These are phyloP conservation scores for Enteromius fasciolatus DNA, from an alignment of 2,797 vertebrate species.

Conservation along the genomic window DNA sequence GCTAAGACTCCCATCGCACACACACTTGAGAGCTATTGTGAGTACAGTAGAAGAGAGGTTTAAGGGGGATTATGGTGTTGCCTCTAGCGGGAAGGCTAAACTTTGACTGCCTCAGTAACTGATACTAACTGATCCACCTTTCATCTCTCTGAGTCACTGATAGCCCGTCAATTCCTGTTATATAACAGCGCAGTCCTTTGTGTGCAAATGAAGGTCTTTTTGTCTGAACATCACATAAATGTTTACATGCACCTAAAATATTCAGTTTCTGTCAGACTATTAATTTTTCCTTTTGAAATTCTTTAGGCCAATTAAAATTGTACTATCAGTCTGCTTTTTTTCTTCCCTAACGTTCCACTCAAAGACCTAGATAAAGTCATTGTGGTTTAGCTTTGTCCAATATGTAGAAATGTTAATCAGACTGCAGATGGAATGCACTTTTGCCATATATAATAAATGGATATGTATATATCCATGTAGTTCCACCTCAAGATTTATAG, in stretches of 20 bases:
- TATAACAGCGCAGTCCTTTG: constrained; percentile 56
- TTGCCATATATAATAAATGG: background rate
- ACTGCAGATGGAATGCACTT: background rate
- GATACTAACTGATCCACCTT: constrained; percentile 70
- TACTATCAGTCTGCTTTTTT: background rate
- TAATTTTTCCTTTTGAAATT: background rate
- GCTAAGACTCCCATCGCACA: constrained; percentile 35
- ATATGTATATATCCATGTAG: background rate
- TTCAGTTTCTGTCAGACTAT: background rate
- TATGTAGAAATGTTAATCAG: background rate
- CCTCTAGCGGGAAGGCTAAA: constrained; percentile 66
- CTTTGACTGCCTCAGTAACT: constrained; percentile 65
- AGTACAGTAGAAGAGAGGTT: constrained; percentile 74
- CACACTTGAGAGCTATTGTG: constrained; percentile 73
- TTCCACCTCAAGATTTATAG: background rate
- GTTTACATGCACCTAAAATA: constrained; percentile 9
- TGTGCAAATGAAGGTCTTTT: constrained; percentile 52
- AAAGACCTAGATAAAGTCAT: background rate
- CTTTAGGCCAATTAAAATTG: background rate
- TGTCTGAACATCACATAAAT: constrained; percentile 5
- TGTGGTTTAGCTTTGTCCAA: background rate
- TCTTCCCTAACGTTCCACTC: background rate
- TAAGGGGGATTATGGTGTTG: constrained; percentile 71
- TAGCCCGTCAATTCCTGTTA: constrained; percentile 63
- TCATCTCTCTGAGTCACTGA: constrained; percentile 66